Percentiles rank a stretch among this genome's conserved stretches.
These are phyloP conservation scores for Zapus hudsonius DNA, from an alignment of 2,113 vertebrate species.

Conservation along the genomic window DNA sequence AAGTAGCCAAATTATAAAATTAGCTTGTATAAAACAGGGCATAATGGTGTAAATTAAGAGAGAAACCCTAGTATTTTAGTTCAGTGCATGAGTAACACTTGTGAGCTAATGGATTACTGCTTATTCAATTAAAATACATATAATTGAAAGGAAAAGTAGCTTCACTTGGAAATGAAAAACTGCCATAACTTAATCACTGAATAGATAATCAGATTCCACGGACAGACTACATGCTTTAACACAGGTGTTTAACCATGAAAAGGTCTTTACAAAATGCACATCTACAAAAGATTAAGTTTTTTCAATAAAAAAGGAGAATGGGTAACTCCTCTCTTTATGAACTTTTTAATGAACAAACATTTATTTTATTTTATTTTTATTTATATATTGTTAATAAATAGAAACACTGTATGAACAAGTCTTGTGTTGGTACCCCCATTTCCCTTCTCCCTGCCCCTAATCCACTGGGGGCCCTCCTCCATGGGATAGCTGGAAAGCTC, in stretches of 20 bases:
- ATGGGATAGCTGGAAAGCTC: no score
- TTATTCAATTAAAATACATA: neutral
- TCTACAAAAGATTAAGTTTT: conserved; percentile 20
- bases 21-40: conserved; percentile 26
- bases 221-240: neutral
- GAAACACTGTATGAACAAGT: no score
- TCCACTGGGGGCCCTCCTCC: no score
- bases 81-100: neutral
- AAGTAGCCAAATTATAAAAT: conserved; percentile 11
- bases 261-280: conserved; percentile 12
- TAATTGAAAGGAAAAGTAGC: conserved; percentile 18
- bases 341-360: conserved; percentile 52
- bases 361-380: no score
- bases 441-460: no score
- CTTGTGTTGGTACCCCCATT: no score
- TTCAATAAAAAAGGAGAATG: neutral
- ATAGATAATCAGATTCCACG: neutral
- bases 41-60: neutral
- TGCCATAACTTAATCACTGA: neutral
- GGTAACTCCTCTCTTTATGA: conserved; percentile 31
- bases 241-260: conserved; percentile 33
- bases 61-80: neutral
- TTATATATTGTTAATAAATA: no score
- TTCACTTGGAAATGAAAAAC: conserved; percentile 44
- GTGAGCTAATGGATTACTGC: neutral